phyloP scores from a whole-genome alignment of 1,140 invertebrate genomes.

The Paracyclopina nana region DNA sequence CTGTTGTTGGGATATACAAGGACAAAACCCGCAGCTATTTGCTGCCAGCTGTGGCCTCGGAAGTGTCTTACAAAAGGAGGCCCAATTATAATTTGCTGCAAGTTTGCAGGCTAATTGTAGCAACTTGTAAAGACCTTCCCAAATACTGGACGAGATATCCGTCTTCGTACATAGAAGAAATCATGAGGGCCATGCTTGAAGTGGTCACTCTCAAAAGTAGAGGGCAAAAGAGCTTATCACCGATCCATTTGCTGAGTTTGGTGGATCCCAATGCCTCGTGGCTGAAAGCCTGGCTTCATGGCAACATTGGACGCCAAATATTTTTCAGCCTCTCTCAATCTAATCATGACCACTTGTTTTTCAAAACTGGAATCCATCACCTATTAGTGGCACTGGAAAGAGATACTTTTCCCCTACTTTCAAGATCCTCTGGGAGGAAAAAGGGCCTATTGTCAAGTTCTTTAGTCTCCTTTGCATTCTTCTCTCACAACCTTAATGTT shows the following conservation, averaged over 20 bases:
- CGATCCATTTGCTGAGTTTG: background rate
- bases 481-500: too few relatives aligned
- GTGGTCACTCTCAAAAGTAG: background rate
- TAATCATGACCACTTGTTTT: too few relatives aligned
- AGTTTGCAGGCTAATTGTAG: background rate
- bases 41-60: background rate
- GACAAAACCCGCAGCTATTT: background rate
- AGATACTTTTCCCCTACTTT: too few relatives aligned
- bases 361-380: too few relatives aligned
- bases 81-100: background rate
- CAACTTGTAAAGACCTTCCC: background rate
- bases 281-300: background rate
- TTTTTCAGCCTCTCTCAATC: too few relatives aligned
- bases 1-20: background rate
- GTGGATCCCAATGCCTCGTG: background rate
- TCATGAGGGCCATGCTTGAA: background rate
- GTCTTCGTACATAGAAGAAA: background rate
- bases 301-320: too few relatives aligned
- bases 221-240: background rate
- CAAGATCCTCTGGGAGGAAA: too few relatives aligned
- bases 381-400: too few relatives aligned
- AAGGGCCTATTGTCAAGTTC: too few relatives aligned
- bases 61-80: background rate
- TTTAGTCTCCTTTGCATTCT: too few relatives aligned
- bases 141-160: background rate